Evolutionary conservation across 1,140 invertebrate genomes (phyloP), one percentile per base, ranked within the genome.

Genomic region (Drosophila repleta): DNA sequence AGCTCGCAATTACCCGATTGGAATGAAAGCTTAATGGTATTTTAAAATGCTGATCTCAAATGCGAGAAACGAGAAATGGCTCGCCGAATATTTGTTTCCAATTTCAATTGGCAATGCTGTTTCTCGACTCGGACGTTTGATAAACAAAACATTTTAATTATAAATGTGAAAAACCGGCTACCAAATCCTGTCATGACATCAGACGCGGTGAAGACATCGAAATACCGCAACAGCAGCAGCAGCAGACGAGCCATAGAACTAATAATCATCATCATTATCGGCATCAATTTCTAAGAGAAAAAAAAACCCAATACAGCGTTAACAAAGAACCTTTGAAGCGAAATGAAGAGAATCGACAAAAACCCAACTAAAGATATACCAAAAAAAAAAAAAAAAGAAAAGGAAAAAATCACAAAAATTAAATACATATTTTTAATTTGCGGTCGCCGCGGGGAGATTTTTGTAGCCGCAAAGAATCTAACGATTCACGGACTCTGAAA

Each of bases 141-240:
- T 11, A 39, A 43, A 48, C 49, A 62, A 76, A 67, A 58, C 55
- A 49, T 76, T 55, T 76, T 66, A 76, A 72, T 76, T 72, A 57
- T 17, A 29, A 20, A 32, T 55, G 15, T 37, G 41, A 18, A 45
- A 72, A 80, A 81, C 78, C 68, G 58, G 78, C 74, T 76, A 41
- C 7, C 49, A 68, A 81, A 81, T 81, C 74, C 78, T 81, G 79
- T 7, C 78, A 81, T 81, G 78, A 81, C 78, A 82, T 82, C 79
- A 82, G 79, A 48, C 35, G 4, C 37, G 60, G 35, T 43, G 7
- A 70, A 49, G 61, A 56, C 52, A 56, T 64, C 52, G 63, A 68
- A 29, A 63, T 18, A 21, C 20, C 49, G 20, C 60, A 69, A 55
- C n/a, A 43, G n/a, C 39, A 41, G 55, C 73, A 60, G 29, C 45